These are phyloP conservation scores for Ophioninae sp. DNA, from an alignment of 2,888 invertebrate genomes.

Conservation along the genomic window DNA sequence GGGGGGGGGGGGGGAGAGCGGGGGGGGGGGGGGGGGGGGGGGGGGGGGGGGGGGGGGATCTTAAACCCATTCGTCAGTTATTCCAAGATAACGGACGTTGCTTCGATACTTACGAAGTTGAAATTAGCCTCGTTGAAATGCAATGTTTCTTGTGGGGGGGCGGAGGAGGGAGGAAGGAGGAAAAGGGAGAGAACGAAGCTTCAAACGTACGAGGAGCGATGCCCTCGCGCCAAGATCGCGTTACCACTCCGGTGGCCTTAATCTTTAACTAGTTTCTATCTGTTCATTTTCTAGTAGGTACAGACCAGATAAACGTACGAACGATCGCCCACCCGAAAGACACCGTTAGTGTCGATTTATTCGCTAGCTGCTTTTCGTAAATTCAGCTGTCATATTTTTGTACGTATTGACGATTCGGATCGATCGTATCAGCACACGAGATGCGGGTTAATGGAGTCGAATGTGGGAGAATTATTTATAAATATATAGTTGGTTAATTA, in stretches of 20 bases:
- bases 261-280: slow-evolving; percentile 62
- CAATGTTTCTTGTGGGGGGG: not conserved
- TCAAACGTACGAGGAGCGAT: slow-evolving; percentile 51
- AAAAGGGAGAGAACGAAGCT: slow-evolving; percentile 3
- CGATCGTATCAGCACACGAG: no score
- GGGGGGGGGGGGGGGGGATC: no score
- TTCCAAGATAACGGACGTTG: no score
- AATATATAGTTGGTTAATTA: no score
- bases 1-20: no score
- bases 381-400: slow-evolving; percentile 11
- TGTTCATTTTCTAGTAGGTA: slow-evolving; percentile 36
- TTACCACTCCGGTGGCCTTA: slow-evolving; percentile 77
- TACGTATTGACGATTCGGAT: not conserved
- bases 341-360: not conserved
- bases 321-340: not conserved
- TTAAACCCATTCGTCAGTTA: no score
- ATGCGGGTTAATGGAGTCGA: no score
- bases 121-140: no score
- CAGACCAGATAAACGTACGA: slow-evolving; percentile 10
- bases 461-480: no score
- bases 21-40: no score
- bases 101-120: no score
- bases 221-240: slow-evolving; percentile 66
- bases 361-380: not conserved
- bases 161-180: not conserved